These are phyloP conservation scores for Chrysopa pallens DNA, from an alignment of 1,140 invertebrate genomes.

Conservation along the genomic window DNA sequence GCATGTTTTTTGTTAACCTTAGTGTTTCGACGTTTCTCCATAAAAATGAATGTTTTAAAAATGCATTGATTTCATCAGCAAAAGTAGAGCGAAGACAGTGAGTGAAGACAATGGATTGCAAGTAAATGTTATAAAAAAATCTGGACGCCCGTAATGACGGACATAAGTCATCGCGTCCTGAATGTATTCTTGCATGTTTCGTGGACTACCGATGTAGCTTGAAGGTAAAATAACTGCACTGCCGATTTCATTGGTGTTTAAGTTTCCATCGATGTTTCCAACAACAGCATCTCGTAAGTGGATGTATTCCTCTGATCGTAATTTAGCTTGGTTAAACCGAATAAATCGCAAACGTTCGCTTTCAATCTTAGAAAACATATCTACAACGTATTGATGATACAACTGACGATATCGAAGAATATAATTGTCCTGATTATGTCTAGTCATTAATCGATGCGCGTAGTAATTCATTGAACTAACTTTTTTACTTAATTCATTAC, in stretches of 20 bases:
- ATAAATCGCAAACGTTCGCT: slow-evolving; percentile 19
- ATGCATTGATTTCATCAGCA: slow-evolving; percentile 23
- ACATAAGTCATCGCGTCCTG: slow-evolving; percentile 25
- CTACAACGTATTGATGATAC: slow-evolving; percentile 22
- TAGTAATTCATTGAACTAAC: slow-evolving; percentile 10
- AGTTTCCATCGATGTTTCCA: background rate
- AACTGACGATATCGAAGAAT: slow-evolving; percentile 16
- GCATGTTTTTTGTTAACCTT: slow-evolving; percentile 13
- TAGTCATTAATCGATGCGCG: slow-evolving; percentile 13
- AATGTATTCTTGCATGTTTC: slow-evolving; percentile 23
- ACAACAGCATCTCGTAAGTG: slow-evolving; percentile 12
- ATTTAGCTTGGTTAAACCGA: slow-evolving; percentile 15
- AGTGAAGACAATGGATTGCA: slow-evolving; percentile 30
- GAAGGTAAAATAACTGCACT: too few species aligned
- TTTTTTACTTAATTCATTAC: too few species aligned
- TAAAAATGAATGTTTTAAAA: slow-evolving; percentile 22
- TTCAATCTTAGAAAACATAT: slow-evolving; percentile 22
- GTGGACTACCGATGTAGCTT: slow-evolving; percentile 18
- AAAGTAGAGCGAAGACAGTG: slow-evolving; percentile 17
- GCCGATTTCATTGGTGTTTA: slow-evolving; percentile 2
- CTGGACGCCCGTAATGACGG: slow-evolving; percentile 18
- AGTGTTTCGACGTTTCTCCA: slow-evolving; percentile 20
- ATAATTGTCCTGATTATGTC: slow-evolving; percentile 10
- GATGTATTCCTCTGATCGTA: slow-evolving; percentile 12
- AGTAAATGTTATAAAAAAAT: slow-evolving; percentile 26